Conservation (phyloP, 2,888 invertebrate genomes). For the Microctonus hyperodae region DNA sequence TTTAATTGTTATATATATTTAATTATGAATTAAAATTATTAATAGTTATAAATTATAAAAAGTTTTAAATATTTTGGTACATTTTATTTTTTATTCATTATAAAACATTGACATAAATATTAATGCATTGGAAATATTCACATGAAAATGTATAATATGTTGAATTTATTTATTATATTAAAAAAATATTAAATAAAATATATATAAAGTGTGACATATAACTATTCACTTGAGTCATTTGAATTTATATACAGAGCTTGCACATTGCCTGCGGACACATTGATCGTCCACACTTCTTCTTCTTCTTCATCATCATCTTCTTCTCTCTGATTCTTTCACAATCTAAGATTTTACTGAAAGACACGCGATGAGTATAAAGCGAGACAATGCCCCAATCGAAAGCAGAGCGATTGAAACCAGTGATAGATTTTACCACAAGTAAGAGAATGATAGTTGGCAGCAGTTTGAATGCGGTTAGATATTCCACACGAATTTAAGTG, state of each 20-base stretch:
- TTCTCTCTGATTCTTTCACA: constrained; percentile 7
- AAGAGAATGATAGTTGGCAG: not conserved
- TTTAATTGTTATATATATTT: too few species aligned
- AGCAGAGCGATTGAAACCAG: constrained; percentile 29
- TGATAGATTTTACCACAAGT: constrained; percentile 27
- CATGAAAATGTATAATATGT: too few species aligned
- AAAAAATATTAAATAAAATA: not conserved
- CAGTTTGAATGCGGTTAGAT: not conserved
- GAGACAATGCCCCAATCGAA: constrained; percentile 25
- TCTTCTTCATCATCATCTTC: not conserved
- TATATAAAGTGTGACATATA: not conserved
- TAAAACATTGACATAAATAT: too few species aligned
- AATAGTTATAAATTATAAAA: too few species aligned
- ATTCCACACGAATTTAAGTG: not conserved
- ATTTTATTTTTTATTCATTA: too few species aligned
- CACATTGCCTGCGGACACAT: constrained; percentile 19
- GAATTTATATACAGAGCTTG: not conserved
- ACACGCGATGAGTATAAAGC: not conserved
- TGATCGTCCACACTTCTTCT: constrained; percentile 8
- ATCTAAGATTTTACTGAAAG: constrained; percentile 19
- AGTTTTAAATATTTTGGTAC: too few species aligned
- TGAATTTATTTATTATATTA: too few species aligned
- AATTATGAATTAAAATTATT: too few species aligned
- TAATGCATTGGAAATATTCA: too few species aligned
- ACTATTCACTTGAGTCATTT: not conserved